A percentile compares a stretch with the other conserved stretches of the same genome.
phyloP scores from a whole-genome alignment of 2,113 vertebrate species.

The Colinus virginianus region DNA sequence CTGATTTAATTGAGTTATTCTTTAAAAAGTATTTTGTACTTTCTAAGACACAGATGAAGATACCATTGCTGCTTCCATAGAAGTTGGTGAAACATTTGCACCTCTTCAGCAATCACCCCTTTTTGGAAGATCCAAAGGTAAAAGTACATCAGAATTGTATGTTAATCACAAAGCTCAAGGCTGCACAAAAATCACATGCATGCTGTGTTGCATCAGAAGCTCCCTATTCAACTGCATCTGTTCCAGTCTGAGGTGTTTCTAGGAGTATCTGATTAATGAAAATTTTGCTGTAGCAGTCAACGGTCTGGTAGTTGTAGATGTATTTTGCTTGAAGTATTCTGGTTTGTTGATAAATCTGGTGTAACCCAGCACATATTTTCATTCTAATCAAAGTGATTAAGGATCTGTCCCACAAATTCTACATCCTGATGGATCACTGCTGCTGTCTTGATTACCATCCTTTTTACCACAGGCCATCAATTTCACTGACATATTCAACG shows the following conservation, averaged over 20 bases:
- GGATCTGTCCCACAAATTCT: neutral
- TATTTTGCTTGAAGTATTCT: neutral
- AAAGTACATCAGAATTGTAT: neutral
- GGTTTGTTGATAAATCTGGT: neutral
- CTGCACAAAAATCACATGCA: neutral
- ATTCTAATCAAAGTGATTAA: neutral
- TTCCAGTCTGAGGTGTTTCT: neutral
- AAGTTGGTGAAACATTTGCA: neutral
- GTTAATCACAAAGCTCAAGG: accelerated
- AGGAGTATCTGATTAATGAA: neutral
- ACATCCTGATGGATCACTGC: neutral
- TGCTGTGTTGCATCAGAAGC: neutral
- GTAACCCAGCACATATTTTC: neutral
- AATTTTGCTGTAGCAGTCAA: neutral
- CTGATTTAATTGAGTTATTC: neutral
- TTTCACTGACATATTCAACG: neutral
- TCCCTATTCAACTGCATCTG: neutral
- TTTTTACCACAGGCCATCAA: neutral
- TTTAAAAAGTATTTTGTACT: neutral
- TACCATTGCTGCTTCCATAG: neutral
- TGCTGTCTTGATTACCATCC: neutral
- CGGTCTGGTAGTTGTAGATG: neutral
- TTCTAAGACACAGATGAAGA: neutral
- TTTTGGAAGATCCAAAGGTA: neutral
- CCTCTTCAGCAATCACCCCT: neutral